phyloP scores from a whole-genome alignment of 2,113 vertebrate genomes.

The Pavo muticus region DNA sequence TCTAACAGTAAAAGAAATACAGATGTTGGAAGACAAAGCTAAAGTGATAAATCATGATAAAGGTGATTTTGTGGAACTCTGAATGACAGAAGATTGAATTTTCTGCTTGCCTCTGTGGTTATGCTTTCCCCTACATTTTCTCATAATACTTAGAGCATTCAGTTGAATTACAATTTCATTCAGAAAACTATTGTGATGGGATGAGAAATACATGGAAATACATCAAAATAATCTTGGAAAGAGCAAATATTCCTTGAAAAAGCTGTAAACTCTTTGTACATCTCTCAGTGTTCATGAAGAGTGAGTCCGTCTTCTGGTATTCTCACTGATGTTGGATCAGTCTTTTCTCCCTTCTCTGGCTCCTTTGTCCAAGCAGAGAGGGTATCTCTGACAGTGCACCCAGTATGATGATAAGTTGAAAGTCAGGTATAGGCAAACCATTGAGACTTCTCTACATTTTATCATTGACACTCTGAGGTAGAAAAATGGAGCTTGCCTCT shows the following conservation, averaged over 20 bases:
- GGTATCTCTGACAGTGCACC: background rate
- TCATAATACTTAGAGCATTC: background rate
- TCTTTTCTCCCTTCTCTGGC: background rate
- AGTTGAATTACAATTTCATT: background rate
- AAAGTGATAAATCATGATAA: background rate
- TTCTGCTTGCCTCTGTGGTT: background rate
- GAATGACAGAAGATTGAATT: background rate
- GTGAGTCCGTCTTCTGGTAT: background rate
- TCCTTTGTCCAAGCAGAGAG: background rate
- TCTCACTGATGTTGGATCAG: background rate
- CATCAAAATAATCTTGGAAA: background rate
- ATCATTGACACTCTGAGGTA: background rate
- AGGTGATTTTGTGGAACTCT: background rate
- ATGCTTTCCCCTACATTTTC: background rate
- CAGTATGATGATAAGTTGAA: background rate
- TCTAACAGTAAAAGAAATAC: background rate
- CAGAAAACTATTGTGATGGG: background rate
- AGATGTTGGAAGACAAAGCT: background rate
- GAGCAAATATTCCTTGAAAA: background rate
- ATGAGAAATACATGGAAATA: background rate
- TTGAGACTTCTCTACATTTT: background rate
- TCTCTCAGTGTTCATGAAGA: background rate
- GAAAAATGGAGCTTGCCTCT: background rate
- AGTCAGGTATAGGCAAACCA: background rate
- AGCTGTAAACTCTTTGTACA: background rate